phyloP scores from a whole-genome alignment of 2,888 invertebrate genomes.

The Callyntrura sp. region DNA sequence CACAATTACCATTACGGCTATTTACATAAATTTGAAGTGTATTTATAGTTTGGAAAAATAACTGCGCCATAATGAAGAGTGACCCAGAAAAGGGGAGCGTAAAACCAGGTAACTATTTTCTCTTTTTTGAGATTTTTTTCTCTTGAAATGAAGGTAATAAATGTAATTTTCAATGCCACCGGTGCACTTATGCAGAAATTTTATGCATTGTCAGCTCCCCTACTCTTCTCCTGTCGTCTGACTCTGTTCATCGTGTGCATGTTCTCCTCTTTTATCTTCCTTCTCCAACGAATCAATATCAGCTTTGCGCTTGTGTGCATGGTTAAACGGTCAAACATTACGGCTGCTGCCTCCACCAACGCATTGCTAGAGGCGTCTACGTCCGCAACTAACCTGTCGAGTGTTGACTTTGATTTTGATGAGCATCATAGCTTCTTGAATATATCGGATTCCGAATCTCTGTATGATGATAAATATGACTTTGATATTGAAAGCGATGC shows the following conservation, averaged over 20 bases:
- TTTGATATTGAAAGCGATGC: constrained; percentile 45
- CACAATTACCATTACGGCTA: too few species aligned
- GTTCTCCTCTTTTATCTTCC: constrained; percentile 84
- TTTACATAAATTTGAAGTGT: too few species aligned
- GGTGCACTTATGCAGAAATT: not conserved
- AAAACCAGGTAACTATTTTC: constrained; percentile 60
- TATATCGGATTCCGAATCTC: not conserved
- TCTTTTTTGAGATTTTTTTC: not conserved
- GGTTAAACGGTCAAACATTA: constrained; percentile 85
- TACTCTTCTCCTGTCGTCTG: constrained; percentile 77
- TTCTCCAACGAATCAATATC: constrained; percentile 86
- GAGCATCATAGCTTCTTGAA: not conserved
- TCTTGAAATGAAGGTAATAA: not conserved
- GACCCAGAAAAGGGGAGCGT: constrained; percentile 70
- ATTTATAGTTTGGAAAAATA: too few species aligned
- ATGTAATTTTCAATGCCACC: not conserved
- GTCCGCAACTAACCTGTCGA: not conserved
- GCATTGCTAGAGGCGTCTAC: not conserved
- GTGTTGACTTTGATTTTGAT: constrained; percentile 7
- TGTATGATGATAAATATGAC: constrained; percentile 14
- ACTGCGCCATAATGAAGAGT: constrained; percentile 68
- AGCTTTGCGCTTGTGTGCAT: constrained; percentile 88
- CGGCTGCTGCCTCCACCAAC: not conserved
- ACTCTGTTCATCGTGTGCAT: constrained; percentile 72
- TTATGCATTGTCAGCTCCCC: constrained; percentile 68